Conservation (phyloP, 2,888 invertebrate species). For the Zygaena filipendulae region DNA sequence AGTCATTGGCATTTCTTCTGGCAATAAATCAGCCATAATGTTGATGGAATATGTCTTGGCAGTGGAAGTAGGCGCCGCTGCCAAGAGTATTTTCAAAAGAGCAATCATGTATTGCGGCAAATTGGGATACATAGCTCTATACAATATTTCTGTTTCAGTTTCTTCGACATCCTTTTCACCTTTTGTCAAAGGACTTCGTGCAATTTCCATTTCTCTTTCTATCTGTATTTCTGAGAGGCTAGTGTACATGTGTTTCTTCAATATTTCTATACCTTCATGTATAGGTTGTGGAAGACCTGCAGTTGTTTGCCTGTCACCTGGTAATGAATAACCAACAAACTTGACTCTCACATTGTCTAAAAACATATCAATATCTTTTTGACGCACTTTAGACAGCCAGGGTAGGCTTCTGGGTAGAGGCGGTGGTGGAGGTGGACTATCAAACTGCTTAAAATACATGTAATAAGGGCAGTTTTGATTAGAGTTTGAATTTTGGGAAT, state of each 20-base stretch:
- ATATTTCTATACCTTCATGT: constrained; percentile 92
- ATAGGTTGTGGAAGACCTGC: constrained; percentile 97
- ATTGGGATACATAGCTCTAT: constrained; percentile 94
- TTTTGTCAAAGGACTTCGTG: constrained; percentile 89
- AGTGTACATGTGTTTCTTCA: constrained; percentile 93
- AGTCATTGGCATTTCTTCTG: constrained; percentile 97
- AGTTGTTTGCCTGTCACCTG: constrained; percentile 86
- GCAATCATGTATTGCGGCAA: constrained; percentile 98
- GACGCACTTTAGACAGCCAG: constrained; percentile 96
- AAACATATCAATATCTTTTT: constrained; percentile 93
- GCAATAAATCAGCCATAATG: constrained; percentile 97
- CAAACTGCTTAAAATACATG: constrained; percentile 54
- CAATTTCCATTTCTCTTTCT: constrained; percentile 90
- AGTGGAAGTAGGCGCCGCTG: constrained; percentile 99
- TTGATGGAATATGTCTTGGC: constrained; percentile 97
- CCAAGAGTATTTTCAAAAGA: constrained; percentile 93
- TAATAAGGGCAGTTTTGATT: constrained; percentile 50
- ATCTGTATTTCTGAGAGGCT: constrained; percentile 94
- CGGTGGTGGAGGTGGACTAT: constrained; percentile 56
- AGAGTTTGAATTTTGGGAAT: constrained; percentile 37
- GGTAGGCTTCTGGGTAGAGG: constrained; percentile 77
- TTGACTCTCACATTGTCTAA: constrained; percentile 91
- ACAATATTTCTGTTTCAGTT: constrained; percentile 89
- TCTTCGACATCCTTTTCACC: constrained; percentile 81
- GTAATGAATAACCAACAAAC: constrained; percentile 95